Evolutionary conservation across 2,113 vertebrate species (phyloP).

Genomic region (Lynx canadensis): DNA sequence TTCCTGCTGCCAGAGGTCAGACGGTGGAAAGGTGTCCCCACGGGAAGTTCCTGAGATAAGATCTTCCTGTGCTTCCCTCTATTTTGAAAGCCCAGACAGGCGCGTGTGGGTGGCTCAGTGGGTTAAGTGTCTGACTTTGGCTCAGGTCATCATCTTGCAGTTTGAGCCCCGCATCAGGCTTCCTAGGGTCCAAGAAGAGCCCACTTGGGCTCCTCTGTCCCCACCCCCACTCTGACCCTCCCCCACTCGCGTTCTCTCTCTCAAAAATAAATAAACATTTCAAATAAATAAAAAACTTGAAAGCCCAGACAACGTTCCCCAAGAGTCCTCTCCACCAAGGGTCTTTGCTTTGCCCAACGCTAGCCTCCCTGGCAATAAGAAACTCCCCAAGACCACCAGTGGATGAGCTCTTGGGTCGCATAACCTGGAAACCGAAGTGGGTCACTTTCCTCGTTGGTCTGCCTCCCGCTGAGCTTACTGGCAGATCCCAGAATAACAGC

Average conservation of each 20-base stretch:
- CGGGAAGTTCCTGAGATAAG: neutral
- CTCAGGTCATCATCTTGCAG: too few relatives aligned
- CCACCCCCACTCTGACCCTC: too few relatives aligned
- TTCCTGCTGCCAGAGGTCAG: neutral
- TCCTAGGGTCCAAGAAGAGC: too few relatives aligned
- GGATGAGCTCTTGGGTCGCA: neutral
- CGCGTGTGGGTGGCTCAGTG: too few relatives aligned
- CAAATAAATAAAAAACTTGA: too few relatives aligned
- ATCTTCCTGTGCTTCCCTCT: neutral
- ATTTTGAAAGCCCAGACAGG: neutral
- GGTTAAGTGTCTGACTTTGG: too few relatives aligned
- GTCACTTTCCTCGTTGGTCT: neutral
- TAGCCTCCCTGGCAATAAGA: neutral
- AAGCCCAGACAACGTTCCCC: neutral
- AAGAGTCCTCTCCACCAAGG: neutral
- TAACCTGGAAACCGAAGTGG: neutral
- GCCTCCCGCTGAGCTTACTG: neutral
- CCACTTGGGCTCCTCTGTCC: too few relatives aligned
- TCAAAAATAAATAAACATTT: too few relatives aligned
- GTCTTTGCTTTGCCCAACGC: neutral
- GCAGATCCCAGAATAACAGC: neutral
- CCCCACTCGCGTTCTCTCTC: too few relatives aligned
- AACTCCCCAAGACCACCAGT: neutral
- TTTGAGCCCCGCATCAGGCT: too few relatives aligned
- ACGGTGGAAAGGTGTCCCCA: neutral